Conservation (phyloP, 2,113 vertebrate genomes). For the Mormyrus iriodes region DNA sequence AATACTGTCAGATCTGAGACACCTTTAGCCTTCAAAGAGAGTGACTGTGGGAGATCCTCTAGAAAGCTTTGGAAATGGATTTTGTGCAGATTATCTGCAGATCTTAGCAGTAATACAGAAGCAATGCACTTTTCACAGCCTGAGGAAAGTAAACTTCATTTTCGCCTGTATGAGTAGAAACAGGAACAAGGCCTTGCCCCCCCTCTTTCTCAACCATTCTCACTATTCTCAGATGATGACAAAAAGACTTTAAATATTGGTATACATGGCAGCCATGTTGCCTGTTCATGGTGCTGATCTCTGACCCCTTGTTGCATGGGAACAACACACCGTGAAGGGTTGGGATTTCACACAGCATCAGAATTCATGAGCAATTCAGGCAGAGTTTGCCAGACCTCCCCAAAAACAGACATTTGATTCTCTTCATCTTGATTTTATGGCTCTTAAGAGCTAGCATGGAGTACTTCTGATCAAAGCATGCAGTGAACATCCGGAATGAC, state of each 20-base stretch:
- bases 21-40: neutral
- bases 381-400: neutral
- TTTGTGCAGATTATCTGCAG: neutral
- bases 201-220: neutral
- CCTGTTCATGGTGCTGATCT: neutral
- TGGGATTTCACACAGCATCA: neutral
- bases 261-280: neutral
- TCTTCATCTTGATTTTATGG: neutral
- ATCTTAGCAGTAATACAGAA: neutral
- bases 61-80: neutral
- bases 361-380: neutral
- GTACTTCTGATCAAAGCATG: neutral
- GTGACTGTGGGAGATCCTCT: neutral
- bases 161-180: neutral
- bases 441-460: neutral
- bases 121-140: neutral
- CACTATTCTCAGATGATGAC: neutral
- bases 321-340: neutral
- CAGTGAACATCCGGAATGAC: neutral
- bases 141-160: neutral
- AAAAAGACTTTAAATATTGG: neutral
- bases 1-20: neutral
- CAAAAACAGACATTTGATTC: neutral
- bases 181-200: neutral
- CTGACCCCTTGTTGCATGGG: neutral